These are phyloP conservation scores for Parauchenoglanis ngamensis DNA, from an alignment of 2,797 vertebrate species.

Conservation along the genomic window DNA sequence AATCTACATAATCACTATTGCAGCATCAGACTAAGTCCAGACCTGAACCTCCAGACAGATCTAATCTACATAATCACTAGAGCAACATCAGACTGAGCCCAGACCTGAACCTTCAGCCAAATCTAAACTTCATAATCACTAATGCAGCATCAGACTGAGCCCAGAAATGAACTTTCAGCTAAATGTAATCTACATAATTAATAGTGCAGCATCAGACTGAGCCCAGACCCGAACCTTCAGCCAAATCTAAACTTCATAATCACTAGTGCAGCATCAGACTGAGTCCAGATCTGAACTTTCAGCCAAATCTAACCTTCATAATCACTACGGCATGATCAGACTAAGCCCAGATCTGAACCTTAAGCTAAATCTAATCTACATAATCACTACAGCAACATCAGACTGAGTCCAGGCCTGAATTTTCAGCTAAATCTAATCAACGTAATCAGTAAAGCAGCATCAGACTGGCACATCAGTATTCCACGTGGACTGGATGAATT, in stretches of 20 bases:
- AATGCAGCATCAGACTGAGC: not conserved
- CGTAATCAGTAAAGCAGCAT: not conserved
- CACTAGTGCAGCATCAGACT: not conserved
- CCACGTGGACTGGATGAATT: not conserved
- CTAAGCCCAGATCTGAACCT: no score
- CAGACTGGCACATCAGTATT: not conserved
- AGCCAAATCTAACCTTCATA: not conserved
- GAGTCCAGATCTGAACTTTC: not conserved
- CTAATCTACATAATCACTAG: not conserved
- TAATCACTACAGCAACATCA: not conserved
- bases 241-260: constrained; percentile 4
- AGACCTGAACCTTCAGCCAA: not conserved
- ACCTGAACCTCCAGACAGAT: not conserved
- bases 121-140: not conserved
- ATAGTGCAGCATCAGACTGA: no score
- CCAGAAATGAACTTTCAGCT: not conserved
- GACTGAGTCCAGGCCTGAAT: not conserved
- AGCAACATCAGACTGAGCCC: not conserved
- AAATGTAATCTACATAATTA: not conserved
- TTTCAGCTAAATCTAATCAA: not conserved
- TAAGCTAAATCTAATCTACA: no score
- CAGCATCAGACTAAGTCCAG: not conserved
- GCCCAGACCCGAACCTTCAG: not conserved
- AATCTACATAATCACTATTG: not conserved
- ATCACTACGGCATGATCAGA: not conserved